Evolutionary conservation across 2,797 vertebrate species (phyloP), one percentile per base, ranked within the genome.

Genomic region (Sebastes reedi): DNA sequence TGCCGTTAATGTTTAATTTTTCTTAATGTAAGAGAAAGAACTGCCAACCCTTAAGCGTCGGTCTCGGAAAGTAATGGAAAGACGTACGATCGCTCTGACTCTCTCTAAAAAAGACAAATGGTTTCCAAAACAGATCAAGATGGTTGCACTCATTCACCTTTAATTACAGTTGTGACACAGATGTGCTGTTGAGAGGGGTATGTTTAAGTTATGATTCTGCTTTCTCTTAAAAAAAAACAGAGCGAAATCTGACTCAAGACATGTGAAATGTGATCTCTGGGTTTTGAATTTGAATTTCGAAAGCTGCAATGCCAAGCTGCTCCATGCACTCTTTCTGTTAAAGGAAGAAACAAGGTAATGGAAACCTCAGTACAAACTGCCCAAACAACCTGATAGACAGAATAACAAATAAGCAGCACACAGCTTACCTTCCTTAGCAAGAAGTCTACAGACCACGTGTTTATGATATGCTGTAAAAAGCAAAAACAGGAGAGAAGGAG

Each of bases 401-500:
- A 70, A 25, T 10, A 52, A 73, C 11, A 78, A 52, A 20, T 60
- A 83, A 50, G 42, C 56, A 64, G 76, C 65, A 79, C 16, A 65
- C 62, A 60, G 0, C 88, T 90, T 92, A 93, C 92, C 90, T 91
- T 73, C 66, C 29, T 80, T 25, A 79, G 36, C 58, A 64, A 30
- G 55, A 81, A 5, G 61, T 20, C 22, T 71, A 72, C n/a, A 65
- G 27, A 82, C 25, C 72, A 18, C 22, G 14, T 39, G 65, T 32
- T 29, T 67, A 34, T 8, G 60, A 60, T 54, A 18, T 58, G 54
- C 13, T 29, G 16, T 18, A n/a, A 77, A 64, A 64, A 42, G 25
- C 3, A 30, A 78, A 68, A 81, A 54, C 13, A 62, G 7, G 18
- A 66, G 54, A 69, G 65, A 54, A 54, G 10, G 8, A 36, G 62